These are phyloP conservation scores for Chunga burmeisteri DNA, from an alignment of 2,113 vertebrate species.

Conservation along the genomic window DNA sequence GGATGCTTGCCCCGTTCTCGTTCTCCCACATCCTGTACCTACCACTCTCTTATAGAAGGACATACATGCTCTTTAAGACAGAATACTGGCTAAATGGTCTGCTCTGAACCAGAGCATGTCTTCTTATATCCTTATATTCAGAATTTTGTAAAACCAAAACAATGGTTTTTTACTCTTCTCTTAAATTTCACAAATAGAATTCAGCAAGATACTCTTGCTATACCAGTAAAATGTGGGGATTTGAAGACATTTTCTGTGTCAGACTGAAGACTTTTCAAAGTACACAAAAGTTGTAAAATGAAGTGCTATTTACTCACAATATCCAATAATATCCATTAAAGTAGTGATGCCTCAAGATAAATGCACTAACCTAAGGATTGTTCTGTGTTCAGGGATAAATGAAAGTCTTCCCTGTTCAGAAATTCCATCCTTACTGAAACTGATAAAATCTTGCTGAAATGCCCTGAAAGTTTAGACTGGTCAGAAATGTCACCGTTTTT, in stretches of 20 bases:
- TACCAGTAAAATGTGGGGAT: not conserved
- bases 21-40: not conserved
- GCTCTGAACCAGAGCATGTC: not conserved
- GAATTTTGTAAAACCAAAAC: not conserved
- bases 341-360: not conserved
- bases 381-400: not conserved
- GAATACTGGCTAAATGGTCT: not conserved
- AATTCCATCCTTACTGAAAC: not conserved
- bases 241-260: not conserved
- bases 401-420: not conserved
- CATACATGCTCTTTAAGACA: not conserved
- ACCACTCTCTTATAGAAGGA: not conserved
- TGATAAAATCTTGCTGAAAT: not conserved
- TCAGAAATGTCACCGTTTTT: not conserved
- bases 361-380: not conserved
- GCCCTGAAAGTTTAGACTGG: not conserved
- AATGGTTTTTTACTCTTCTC: not conserved
- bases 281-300: not conserved
- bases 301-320: not conserved
- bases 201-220: not conserved
- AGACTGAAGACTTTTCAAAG: not conserved
- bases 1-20: not conserved
- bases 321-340: not conserved
- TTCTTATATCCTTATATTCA: not conserved
- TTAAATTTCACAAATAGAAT: not conserved